Evolutionary conservation across 1,140 invertebrate species (phyloP).

Genomic region (Drosophila nigromelanica): DNA sequence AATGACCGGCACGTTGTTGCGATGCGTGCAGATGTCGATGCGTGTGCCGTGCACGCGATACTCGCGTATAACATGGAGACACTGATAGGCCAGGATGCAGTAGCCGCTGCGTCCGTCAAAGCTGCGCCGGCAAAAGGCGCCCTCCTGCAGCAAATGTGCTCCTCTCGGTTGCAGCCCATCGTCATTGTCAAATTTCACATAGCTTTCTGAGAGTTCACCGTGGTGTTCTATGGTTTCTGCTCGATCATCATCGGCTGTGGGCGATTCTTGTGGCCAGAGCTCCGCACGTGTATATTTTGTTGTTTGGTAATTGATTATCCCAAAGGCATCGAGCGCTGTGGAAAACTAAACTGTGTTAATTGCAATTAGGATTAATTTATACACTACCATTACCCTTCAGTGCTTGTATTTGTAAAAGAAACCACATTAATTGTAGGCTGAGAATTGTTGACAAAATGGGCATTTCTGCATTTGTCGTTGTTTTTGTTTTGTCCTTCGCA

Average conservation of each 20-base stretch:
- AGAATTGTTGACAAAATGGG: conserved; percentile 19
- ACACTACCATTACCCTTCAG: conserved; percentile 30
- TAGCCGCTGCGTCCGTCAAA: conserved; percentile 79
- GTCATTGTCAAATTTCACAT: conserved; percentile 58
- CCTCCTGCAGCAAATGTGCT: conserved; percentile 42
- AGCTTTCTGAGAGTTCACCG: conserved; percentile 32
- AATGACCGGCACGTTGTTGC: conserved; percentile 75
- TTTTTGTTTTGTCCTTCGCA: conserved; percentile 9
- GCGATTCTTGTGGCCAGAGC: conserved; percentile 40
- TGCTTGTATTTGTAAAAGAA: conserved; percentile 8
- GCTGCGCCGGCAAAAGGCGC: conserved; percentile 74
- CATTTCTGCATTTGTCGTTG: conserved; percentile 42
- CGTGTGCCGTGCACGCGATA: conserved; percentile 72
- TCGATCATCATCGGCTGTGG: background rate
- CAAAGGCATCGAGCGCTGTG: conserved; percentile 54
- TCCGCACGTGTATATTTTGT: conserved; percentile 56
- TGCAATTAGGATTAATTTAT: background rate
- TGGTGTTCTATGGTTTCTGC: background rate
- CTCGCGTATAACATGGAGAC: conserved; percentile 74
- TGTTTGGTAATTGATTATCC: conserved; percentile 65
- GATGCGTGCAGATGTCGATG: conserved; percentile 76
- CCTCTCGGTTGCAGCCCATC: conserved; percentile 2
- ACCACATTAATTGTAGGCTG: conserved; percentile 24
- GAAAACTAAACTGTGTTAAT: background rate
- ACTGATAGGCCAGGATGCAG: conserved; percentile 78